Conservation (phyloP, 2,888 invertebrate species). For the Gerris lacustris region DNA sequence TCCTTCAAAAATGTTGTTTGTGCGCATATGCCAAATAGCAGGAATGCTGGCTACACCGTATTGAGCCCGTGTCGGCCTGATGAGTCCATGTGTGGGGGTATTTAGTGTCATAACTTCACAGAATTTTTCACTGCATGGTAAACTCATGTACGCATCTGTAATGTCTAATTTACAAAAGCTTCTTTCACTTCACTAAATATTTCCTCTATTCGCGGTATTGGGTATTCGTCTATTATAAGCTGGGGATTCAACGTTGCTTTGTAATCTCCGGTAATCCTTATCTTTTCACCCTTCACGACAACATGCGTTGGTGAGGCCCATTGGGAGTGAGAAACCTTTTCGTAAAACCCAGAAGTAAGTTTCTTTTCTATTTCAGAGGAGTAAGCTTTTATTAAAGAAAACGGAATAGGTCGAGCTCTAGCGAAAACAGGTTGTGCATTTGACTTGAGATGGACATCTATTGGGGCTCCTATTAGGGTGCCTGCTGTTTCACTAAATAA, state of each 20-base stretch:
- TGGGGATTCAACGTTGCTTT: constrained; percentile 25
- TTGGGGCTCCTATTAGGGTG: too few relatives aligned
- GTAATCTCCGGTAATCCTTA: constrained; percentile 26
- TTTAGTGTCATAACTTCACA: constrained; percentile 21
- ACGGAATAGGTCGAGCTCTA: too few relatives aligned
- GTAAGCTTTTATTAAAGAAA: too few relatives aligned
- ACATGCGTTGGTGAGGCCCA: constrained; percentile 29
- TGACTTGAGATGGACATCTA: too few relatives aligned
- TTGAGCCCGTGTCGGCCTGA: constrained; percentile 16
- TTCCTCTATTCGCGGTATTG: constrained; percentile 15
- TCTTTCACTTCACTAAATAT: constrained; percentile 15
- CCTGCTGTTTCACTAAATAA: too few relatives aligned
- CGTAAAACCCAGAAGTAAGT: constrained; percentile 25
- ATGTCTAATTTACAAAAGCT: constrained; percentile 17
- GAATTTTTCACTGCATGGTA: constrained; percentile 19
- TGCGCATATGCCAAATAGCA: constrained; percentile 25
- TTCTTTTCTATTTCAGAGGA: too few relatives aligned
- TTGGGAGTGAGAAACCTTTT: constrained; percentile 26
- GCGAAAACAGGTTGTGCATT: too few relatives aligned
- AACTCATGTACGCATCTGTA: constrained; percentile 13
- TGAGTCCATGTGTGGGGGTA: constrained; percentile 24
- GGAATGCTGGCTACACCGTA: constrained; percentile 26
- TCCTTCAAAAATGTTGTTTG: constrained; percentile 9
- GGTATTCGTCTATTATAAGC: constrained; percentile 17
- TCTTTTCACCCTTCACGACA: constrained; percentile 20